These are phyloP conservation scores for Mohoua ochrocephala DNA, from an alignment of 2,113 vertebrate species.

Conservation along the genomic window DNA sequence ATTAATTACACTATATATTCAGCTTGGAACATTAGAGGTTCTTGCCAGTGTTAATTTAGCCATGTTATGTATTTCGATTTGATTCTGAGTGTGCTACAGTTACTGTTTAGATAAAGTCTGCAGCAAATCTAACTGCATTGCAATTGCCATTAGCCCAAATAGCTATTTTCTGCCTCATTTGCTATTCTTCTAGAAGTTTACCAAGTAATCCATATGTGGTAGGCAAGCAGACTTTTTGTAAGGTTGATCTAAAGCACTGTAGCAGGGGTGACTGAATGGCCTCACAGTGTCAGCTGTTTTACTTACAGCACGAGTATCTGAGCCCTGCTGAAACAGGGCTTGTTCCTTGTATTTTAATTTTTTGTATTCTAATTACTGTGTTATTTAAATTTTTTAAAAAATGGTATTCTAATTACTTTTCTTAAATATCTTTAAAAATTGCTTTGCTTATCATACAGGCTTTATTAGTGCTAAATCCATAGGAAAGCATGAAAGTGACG, in stretches of 20 bases:
- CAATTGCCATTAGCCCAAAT: background rate
- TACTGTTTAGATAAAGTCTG: background rate
- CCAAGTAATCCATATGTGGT: background rate
- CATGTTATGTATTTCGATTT: background rate
- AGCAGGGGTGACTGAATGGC: background rate
- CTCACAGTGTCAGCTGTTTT: background rate
- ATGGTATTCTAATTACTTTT: background rate
- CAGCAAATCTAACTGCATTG: background rate
- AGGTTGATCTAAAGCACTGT: background rate
- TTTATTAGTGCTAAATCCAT: background rate
- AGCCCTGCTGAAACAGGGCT: background rate
- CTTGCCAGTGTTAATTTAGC: background rate
- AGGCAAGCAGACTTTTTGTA: background rate
- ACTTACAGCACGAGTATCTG: background rate
- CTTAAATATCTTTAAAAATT: background rate
- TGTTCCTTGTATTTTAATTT: background rate
- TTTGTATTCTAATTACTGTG: background rate
- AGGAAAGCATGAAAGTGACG: background rate
- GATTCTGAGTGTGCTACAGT: background rate
- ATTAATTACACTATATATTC: background rate
- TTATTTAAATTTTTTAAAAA: background rate
- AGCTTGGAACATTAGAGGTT: background rate
- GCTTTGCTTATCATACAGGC: background rate
- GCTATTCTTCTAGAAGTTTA: background rate
- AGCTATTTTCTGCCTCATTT: background rate